Percentiles rank a stretch among this genome's conserved stretches.
These are phyloP conservation scores for Steinernema carpocapsae DNA, from an alignment of 2,888 invertebrate species.

Conservation along the genomic window DNA sequence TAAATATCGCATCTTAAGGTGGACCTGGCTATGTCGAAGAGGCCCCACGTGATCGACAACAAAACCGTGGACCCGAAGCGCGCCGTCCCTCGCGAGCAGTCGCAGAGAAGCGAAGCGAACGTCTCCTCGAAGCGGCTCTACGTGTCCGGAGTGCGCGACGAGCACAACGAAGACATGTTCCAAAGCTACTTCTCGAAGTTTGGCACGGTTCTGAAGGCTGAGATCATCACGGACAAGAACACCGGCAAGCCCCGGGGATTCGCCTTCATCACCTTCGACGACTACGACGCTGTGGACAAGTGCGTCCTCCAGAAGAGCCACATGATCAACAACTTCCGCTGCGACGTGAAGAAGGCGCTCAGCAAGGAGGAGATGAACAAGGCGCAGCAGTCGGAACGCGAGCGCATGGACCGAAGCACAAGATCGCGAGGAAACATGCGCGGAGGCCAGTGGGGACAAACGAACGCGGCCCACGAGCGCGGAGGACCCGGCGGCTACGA, in stretches of 20 bases:
- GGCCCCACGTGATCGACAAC: constrained; percentile 90
- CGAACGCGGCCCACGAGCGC: too few species aligned
- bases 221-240: constrained; percentile 67
- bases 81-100: constrained; percentile 76
- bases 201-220: constrained; percentile 64
- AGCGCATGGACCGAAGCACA: too few species aligned
- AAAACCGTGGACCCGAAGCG: constrained; percentile 94
- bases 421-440: too few species aligned
- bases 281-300: constrained; percentile 69
- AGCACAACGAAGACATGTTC: constrained; percentile 65
- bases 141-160: constrained; percentile 68
- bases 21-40: constrained; percentile 83
- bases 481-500: too few species aligned
- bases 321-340: constrained; percentile 63
- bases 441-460: too few species aligned
- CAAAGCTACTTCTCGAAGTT: constrained; percentile 64
- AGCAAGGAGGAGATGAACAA: constrained; percentile 66
- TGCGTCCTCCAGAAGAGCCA: constrained; percentile 56
- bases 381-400: constrained; percentile 53
- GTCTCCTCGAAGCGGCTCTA: constrained; percentile 67
- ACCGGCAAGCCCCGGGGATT: constrained; percentile 69
- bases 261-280: constrained; percentile 69
- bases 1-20: too few species aligned
- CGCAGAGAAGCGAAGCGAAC: constrained; percentile 56
- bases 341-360: constrained; percentile 69